These are phyloP conservation scores for Gryon sp. DNA, from an alignment of 1,140 invertebrate genomes.

Conservation along the genomic window DNA sequence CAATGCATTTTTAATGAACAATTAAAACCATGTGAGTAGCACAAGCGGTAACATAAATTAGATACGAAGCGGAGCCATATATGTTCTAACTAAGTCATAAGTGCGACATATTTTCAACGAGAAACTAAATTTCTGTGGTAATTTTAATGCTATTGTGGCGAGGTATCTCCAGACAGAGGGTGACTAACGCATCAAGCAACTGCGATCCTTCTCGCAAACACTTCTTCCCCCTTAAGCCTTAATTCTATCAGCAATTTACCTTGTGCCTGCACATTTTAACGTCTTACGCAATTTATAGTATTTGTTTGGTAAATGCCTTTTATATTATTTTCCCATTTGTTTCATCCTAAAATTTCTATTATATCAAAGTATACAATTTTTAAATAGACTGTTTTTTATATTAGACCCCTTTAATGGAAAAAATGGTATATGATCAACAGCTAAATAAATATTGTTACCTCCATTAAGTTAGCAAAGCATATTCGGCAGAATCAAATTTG, in stretches of 20 bases:
- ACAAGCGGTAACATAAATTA: constrained; percentile 37
- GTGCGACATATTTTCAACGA: constrained; percentile 72
- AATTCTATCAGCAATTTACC: constrained; percentile 52
- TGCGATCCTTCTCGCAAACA: constrained; percentile 47
- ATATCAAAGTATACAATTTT: too few species aligned
- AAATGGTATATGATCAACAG: too few species aligned
- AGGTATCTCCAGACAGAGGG: constrained; percentile 66
- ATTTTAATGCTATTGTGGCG: constrained; percentile 77
- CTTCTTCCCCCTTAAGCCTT: constrained; percentile 45
- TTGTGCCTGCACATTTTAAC: constrained; percentile 40
- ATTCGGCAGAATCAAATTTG: too few species aligned
- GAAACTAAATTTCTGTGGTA: constrained; percentile 77
- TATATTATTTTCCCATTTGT: neutral
- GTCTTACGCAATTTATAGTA: constrained; percentile 35
- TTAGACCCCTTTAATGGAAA: too few species aligned
- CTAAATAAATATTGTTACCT: too few species aligned
- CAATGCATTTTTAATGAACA: constrained; percentile 34
- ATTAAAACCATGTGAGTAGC: constrained; percentile 34
- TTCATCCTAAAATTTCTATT: too few species aligned
- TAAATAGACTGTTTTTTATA: too few species aligned
- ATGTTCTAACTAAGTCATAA: constrained; percentile 56
- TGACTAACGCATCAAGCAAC: constrained; percentile 67
- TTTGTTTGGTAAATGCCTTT: constrained; percentile 15
- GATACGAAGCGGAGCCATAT: constrained; percentile 26
- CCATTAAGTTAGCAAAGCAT: too few species aligned